Evolutionary conservation across 2,113 vertebrate genomes (phyloP), one percentile per base, ranked within the genome.

Genomic region (Astur gentilis): DNA sequence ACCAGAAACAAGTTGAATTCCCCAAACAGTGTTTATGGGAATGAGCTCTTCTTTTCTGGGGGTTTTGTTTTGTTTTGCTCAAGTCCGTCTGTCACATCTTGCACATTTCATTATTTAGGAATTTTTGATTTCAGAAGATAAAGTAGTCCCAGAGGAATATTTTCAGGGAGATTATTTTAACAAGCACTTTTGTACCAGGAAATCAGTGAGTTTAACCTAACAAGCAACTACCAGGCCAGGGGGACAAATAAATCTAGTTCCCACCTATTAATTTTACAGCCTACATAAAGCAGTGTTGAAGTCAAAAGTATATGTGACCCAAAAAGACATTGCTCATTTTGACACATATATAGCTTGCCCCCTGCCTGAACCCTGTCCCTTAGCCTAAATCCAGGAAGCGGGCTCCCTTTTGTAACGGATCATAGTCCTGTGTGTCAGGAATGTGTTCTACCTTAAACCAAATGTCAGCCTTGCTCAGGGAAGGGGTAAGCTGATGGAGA

Each of bases 131-230:
- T 42, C 26, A 27, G 95, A 95, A 97, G 91, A 98, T 34, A 11
- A 92, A 98, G 93, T 58, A 36, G 66, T 93, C 96, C 95, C 95
- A 3, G 85, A 64, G 95, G 97, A 72, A 96, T 90, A 83, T 92
- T 96, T 97, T 90, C 95, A 96, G 97, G 97, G 97, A 97, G 98
- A 98, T 98, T 97, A 96, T 98, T 98, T 98, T 98, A 98, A 98
- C 98, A 95, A 98, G 98, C 97, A 97, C 98, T 98, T 98, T 98
- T 98, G 98, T 98, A 98, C 98, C 98, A 98, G 98, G 98, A 99
- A 98, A 98, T 98, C 98, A 98, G 98, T 98, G 98, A 98, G 98
- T 99, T 99, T 98, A 98, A 99, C 98, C 98, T 98, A 98, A 99
- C 98, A 99, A 98, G 98, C 98, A 98, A 97, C 97, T 96, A 96